Base-by-base conservation (phyloP, 2,113 vertebrate species). In the Oreotrochilus melanogaster region DNA sequence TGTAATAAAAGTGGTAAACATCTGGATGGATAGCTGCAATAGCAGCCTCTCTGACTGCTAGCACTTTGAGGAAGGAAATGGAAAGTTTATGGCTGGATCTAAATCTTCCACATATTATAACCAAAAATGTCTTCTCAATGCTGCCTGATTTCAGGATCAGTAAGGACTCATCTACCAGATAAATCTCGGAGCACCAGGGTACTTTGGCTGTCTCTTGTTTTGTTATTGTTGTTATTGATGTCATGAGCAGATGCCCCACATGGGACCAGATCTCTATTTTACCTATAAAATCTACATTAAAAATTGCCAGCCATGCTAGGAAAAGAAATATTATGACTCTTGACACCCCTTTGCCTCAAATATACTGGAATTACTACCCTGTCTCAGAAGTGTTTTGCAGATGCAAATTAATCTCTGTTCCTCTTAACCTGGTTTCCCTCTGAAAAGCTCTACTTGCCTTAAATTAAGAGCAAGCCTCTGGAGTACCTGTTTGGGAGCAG, bases 1-100 rank as follows among this genome's bases (percentile, higher is more conserved):
- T 93, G n/a, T 74, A 53, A 86, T 84, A 78, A 93, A 92, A 84
- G 86, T 72, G 79, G 65, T 73, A 88, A 72, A 92, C 53, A 91
- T 75, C 86, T 93, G 92, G 72, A 61, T 73, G n/a, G 39, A 71
- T 92, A 60, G 60, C 62, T 91, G 67, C 78, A 90, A 73, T 23
- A 86, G 64, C 78, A 92, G 35, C 30, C 51, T 93, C 25, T 94
- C 66, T 47, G 58, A 69, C n/a, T 53, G 65, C 56, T 58, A 54
- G 50, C 31, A 87, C 75, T 92, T 80, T 60, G 61, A 83, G 69
- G 60, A 80, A 78, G 45, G 53, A 87, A 89, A 91, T 21, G 22
- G 27, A 35, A 86, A 70, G 75, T 86, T 92, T 73, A 51, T 43
- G 33, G 37, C 71, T 67, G 37, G 50, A 76, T 7, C 47, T 66